Conservation (phyloP, 2,888 invertebrate genomes). For the Scrobipalpa costella region DNA sequence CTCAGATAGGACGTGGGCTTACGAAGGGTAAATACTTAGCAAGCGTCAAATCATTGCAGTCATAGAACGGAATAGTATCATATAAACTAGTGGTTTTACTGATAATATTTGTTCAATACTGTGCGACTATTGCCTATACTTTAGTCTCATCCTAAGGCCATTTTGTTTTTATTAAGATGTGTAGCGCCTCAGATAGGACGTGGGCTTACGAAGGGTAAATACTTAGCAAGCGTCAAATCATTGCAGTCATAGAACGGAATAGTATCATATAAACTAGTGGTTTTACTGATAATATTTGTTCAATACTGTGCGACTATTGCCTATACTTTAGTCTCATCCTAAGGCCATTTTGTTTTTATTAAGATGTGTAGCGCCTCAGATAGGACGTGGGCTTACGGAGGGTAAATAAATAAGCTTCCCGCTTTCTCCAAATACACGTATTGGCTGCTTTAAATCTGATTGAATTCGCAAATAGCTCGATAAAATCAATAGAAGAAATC, state of each 20-base stretch:
- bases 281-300: neutral
- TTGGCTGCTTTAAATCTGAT: constrained; percentile 37
- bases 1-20: constrained; percentile 51
- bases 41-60: no score
- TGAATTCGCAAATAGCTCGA: constrained; percentile 37
- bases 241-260: no score
- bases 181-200: constrained; percentile 54
- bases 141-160: constrained; percentile 34
- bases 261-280: no score
- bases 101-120: neutral
- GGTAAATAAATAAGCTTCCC: constrained; percentile 53
- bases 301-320: neutral
- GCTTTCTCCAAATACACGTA: constrained; percentile 31
- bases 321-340: constrained; percentile 2
- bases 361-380: constrained; percentile 64
- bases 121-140: constrained; percentile 17
- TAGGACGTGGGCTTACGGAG: constrained; percentile 49
- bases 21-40: constrained; percentile 46
- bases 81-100: no score
- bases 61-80: no score
- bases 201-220: constrained; percentile 49
- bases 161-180: constrained; percentile 75
- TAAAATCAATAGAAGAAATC: constrained; percentile 28
- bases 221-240: constrained; percentile 25
- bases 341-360: constrained; percentile 68